Base-by-base conservation (phyloP, 2,797 vertebrate genomes). In the Synanceia verrucosa region DNA sequence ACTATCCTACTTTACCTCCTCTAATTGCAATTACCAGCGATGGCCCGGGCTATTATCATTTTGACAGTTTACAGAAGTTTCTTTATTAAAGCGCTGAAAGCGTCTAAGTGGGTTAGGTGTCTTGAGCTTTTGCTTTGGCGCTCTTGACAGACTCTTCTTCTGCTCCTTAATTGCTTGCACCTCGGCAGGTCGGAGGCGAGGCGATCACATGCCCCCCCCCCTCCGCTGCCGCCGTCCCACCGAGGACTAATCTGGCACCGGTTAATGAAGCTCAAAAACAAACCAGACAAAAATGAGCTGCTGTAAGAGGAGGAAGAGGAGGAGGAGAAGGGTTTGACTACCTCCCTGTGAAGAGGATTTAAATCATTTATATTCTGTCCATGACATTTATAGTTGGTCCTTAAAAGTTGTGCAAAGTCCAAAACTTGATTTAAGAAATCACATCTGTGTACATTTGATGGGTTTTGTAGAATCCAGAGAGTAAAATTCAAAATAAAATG, bases 21-120 rank as follows among this genome's bases (percentile, higher is more conserved):
- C 82, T 91, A 90, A 92, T 92, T 91, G 87, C 89, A 87, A 86
- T 91, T 89, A 90, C 68, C 86, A 68, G 69, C 34, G 29, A 53
- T 83, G 86, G 81, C 84, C 83, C 43, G 73, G 69, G 73, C 87
- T 74, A 92, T 93, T 89, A 91, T 85, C 76, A 71, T 87, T 86
- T 70, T 93, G 93, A 93, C 92, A 93, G 91, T 91, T 90, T 88
- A 89, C 87, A 87, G 88, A 92, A 90, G 87, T 91, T 91, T 88
- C 84, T 87, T 91, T 90, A 91, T 91, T 87, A 81, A 82, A 65
- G 74, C 82, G 81, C 84, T 82, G 85, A 82, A 79, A 81, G 83
- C 58, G 63, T 83, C 61, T 86, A 93, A 94, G 91, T 93, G 91
- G 91, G 91, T 93, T 91, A 89, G 85, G 88, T 79, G 87, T 87